Conservation (phyloP, 2,113 vertebrate genomes). For the Perognathus longimembris region DNA sequence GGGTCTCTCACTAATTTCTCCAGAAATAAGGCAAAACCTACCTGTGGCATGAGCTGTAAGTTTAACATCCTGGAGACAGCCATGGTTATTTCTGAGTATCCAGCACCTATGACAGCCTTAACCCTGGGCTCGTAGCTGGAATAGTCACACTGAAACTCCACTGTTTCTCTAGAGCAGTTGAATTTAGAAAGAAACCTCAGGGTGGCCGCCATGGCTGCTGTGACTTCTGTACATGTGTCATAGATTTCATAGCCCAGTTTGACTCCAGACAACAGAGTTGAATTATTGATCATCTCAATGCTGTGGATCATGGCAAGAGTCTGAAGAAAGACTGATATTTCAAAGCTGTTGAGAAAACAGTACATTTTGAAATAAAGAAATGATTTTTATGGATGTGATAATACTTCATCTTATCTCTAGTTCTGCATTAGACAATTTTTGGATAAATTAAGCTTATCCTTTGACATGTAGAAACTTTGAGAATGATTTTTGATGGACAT, state of each 20-base stretch:
- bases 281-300: constrained; percentile 91
- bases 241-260: constrained; percentile 92
- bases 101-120: constrained; percentile 88
- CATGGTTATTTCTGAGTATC: constrained; percentile 91
- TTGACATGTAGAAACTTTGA: not conserved
- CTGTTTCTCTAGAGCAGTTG: constrained; percentile 76
- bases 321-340: constrained; percentile 84
- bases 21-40: constrained; percentile 75
- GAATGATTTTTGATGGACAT: not conserved
- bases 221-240: constrained; percentile 92
- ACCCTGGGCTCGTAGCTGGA: constrained; percentile 82
- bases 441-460: not conserved
- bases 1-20: not conserved
- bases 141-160: constrained; percentile 83
- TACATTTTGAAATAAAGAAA: not conserved
- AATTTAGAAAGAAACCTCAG: constrained; percentile 86
- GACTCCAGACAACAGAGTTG: constrained; percentile 86
- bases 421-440: constrained; percentile 8
- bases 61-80: constrained; percentile 90
- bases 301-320: constrained; percentile 92
- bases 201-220: constrained; percentile 87
- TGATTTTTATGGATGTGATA: not conserved
- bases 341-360: constrained; percentile 86
- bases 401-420: not conserved
- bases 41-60: constrained; percentile 92